Conservation (phyloP, 1,140 invertebrate genomes). For the Zaprionus capensis region DNA sequence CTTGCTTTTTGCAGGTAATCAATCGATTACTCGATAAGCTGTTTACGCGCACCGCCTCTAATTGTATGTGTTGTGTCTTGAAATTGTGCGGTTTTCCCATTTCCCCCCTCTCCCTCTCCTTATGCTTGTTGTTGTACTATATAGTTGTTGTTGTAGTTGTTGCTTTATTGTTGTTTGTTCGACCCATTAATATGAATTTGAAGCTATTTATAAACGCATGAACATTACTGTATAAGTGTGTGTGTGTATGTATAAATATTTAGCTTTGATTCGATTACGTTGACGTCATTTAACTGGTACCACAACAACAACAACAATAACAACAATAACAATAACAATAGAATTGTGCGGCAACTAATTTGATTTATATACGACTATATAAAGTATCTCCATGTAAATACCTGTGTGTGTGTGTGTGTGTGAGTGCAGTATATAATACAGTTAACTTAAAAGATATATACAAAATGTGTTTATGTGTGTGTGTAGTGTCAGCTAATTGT, state of each 20-base stretch:
- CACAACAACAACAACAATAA: conserved; percentile 6
- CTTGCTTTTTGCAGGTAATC: not conserved
- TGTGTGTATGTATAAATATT: conserved; percentile 6
- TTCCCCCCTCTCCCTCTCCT: not conserved
- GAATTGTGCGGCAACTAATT: conserved; percentile 20
- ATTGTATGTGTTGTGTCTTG: conserved; percentile 11
- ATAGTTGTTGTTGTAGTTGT: not conserved
- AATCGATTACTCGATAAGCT: conserved; percentile 36
- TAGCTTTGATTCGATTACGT: conserved; percentile 26
- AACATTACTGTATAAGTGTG: not conserved
- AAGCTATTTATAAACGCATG: conserved; percentile 22
- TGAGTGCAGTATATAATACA: conserved; percentile 11
- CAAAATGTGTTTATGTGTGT: not conserved
- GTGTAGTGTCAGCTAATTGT: conserved; percentile 11
- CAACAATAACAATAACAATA: conserved; percentile 4
- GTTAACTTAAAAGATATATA: conserved; percentile 3
- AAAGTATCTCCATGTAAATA: not conserved
- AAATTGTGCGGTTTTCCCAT: conserved; percentile 1
- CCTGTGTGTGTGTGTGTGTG: not conserved
- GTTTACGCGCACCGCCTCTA: not conserved
- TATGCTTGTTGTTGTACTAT: not conserved
- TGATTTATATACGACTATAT: conserved; percentile 14
- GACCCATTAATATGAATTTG: conserved; percentile 16
- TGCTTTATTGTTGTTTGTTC: conserved; percentile 7
- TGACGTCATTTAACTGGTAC: conserved; percentile 29